Evolutionary conservation across 2,113 vertebrate genomes (phyloP), one percentile per base, ranked within the genome.

Genomic region (Speoplatyrhinus poulsoni): DNA sequence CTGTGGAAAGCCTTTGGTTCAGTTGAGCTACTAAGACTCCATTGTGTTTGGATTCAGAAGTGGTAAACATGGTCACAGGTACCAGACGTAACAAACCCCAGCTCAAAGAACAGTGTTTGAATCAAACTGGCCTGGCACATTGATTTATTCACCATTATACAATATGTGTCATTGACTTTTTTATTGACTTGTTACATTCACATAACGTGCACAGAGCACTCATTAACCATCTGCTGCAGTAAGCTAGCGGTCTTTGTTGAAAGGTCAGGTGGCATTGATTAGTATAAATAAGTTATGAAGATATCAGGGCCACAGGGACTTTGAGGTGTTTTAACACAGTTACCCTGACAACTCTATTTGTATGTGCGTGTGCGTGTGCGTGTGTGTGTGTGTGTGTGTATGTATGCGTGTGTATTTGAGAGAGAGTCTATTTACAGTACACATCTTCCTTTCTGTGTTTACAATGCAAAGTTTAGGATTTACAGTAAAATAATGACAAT

Each of bases 241-340:
- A 60, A 58, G 55, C 19, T 41, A 41, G 48, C 13, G 41, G 4
- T 9, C 6, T 70, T 47, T 65, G 70, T 49, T 50, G 16, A 79
- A 65, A 81, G 69, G 70, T 81, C 82, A 81, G 50, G 48, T 0
- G 49, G 64, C 73, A 77, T 76, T 12, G 53, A 84, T 73, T 59
- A 47, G 9, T 67, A 68, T 85, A 46, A 87, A 84, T 83, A 72
- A 81, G 10, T 70, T 67, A 87, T 83, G 75, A 83, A 69, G 17
- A 55, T 58, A 60, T 75, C n/a, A 69, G 66, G 56, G 68, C 65
- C 46, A 11, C 11, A 56, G 83, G 76, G 76, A 65, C 0, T 54
- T 46, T 65, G 50, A 67, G 53, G 56, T 69, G 73, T 71, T 26
- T 26, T 69, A 75, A 74, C 63, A 73, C n/a, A 75, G 46, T 50